A percentile compares a stretch with the other conserved stretches of the same genome.
These are phyloP conservation scores for Empidonax alnorum DNA, from an alignment of 2,113 vertebrate genomes.

Conservation along the genomic window DNA sequence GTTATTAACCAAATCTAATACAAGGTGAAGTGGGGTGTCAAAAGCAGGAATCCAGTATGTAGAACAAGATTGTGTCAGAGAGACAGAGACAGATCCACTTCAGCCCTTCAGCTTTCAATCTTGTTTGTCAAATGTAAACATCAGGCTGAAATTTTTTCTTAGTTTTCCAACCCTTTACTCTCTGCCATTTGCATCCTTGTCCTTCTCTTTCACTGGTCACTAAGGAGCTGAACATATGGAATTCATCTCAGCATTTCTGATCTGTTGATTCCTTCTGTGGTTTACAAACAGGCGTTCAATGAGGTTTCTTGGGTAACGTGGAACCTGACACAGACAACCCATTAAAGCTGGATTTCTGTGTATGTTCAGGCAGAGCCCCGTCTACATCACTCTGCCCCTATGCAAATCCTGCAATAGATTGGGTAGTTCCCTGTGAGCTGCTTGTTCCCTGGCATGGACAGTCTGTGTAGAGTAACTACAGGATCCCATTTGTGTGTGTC, in stretches of 20 bases:
- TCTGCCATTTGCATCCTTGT: neutral
- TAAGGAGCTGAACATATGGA: neutral
- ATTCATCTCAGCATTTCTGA: neutral
- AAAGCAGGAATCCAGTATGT: neutral
- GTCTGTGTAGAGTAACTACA: rapidly evolving
- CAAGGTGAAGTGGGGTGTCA: neutral
- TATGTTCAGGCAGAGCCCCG: neutral
- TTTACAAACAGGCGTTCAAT: neutral
- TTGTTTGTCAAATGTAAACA: neutral
- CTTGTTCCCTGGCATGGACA: neutral
- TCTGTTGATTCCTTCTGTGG: neutral
- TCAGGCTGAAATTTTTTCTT: neutral
- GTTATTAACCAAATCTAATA: neutral
- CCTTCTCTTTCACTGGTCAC: neutral
- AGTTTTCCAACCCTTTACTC: neutral
- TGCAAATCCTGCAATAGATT: neutral
- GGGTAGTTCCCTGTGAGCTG: neutral
- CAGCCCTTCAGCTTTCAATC: neutral
- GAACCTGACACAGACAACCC: neutral
- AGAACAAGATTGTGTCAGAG: neutral
- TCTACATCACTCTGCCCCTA: neutral
- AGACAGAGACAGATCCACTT: neutral
- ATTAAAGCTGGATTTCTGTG: neutral
- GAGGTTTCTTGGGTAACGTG: neutral
- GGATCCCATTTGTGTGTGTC: rapidly evolving